A percentile compares a stretch with the other conserved stretches of the same genome.
Conservation (phyloP, 2,797 vertebrate genomes). For the Dallia pectoralis region DNA sequence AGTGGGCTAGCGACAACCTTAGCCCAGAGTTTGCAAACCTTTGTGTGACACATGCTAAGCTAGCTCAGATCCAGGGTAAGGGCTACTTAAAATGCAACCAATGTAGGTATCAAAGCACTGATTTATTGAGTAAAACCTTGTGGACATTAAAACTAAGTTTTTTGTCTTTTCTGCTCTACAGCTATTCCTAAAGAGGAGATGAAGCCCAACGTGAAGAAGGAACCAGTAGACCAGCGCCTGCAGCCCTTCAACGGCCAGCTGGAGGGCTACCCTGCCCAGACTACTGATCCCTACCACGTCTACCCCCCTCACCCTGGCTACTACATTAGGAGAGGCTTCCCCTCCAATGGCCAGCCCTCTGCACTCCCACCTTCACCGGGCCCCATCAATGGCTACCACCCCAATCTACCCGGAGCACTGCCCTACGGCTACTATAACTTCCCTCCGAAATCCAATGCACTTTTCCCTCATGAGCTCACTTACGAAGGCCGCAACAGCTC, state of each 20-base stretch:
- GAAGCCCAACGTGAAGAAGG: constrained; percentile 80
- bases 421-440: constrained; percentile 90
- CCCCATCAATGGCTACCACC: constrained; percentile 88
- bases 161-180: constrained; percentile 41
- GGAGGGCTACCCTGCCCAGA: constrained; percentile 84
- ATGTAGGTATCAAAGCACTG: neutral
- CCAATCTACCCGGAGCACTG: constrained; percentile 79
- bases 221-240: constrained; percentile 72
- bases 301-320: constrained; percentile 90
- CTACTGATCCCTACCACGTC: constrained; percentile 87
- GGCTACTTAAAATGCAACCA: too few species aligned
- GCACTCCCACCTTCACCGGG: constrained; percentile 70
- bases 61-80: too few species aligned
- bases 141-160: neutral
- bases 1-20: too few species aligned
- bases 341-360: constrained; percentile 76
- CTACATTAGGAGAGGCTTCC: constrained; percentile 93
- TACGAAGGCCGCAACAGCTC: constrained; percentile 76
- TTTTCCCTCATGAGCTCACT: constrained; percentile 87
- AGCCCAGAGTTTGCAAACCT: too few species aligned
- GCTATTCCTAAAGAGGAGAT: constrained; percentile 84
- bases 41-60: too few species aligned
- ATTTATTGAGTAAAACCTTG: neutral
- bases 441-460: constrained; percentile 80
- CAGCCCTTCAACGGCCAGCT: constrained; percentile 78